Percentiles rank a stretch among this genome's conserved stretches.
phyloP scores from a whole-genome alignment of 2,113 vertebrate genomes.

The Arenaria interpres region DNA sequence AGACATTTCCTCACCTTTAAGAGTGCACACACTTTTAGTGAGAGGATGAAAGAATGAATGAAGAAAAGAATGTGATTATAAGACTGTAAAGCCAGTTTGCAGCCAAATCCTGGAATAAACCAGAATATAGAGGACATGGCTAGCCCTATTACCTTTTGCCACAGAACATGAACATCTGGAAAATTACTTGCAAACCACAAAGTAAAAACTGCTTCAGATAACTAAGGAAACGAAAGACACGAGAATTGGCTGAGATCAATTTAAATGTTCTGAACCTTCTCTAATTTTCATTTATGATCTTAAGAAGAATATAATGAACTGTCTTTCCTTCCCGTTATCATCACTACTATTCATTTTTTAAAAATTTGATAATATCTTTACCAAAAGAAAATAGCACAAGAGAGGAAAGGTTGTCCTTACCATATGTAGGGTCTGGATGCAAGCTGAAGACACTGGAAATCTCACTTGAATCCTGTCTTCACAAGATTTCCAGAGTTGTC shows the following conservation, averaged over 20 bases:
- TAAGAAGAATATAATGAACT: not conserved
- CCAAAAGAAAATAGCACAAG: not conserved
- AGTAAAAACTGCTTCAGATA: not conserved
- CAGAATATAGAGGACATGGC: not conserved
- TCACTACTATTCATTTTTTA: not conserved
- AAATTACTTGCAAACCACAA: not conserved
- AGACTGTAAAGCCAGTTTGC: not conserved
- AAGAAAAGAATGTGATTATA: not conserved
- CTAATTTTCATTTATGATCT: not conserved
- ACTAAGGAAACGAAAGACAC: not conserved
- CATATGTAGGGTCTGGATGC: fast-evolving
- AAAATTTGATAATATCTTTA: not conserved
- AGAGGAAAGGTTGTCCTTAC: not conserved
- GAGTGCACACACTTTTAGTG: not conserved
- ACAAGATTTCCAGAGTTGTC: not conserved
- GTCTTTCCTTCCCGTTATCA: not conserved
- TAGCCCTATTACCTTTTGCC: not conserved
- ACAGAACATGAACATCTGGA: not conserved
- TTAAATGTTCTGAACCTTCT: not conserved
- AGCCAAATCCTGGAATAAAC: not conserved
- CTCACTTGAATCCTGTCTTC: not conserved
- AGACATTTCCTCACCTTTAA: not conserved
- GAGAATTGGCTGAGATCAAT: not conserved
- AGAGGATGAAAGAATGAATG: not conserved
- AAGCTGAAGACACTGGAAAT: not conserved